These are phyloP conservation scores for Enoplosus armatus DNA, from an alignment of 2,797 vertebrate species.

Conservation along the genomic window DNA sequence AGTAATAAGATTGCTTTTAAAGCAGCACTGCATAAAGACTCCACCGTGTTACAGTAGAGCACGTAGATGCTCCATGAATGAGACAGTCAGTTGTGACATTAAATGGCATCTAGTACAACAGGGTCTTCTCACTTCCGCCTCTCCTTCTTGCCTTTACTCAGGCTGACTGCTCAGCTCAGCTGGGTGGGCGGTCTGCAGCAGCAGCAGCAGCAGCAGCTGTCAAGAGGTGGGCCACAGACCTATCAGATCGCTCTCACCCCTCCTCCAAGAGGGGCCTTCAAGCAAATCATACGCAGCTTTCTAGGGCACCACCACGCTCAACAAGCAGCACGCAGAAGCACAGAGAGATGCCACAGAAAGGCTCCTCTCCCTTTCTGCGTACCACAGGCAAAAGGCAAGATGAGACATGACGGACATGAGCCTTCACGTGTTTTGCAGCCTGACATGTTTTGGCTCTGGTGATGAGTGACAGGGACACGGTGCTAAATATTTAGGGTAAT, in stretches of 20 bases:
- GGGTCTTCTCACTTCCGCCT: slow-evolving; percentile 41
- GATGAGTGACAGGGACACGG: slow-evolving; percentile 41
- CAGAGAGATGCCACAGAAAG: slow-evolving; percentile 30
- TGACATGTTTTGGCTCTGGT: slow-evolving; percentile 42
- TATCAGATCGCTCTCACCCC: slow-evolving; percentile 75
- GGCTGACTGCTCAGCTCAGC: slow-evolving; percentile 66
- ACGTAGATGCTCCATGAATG: slow-evolving; percentile 33
- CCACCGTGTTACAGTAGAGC: not conserved
- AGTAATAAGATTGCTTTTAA: not conserved
- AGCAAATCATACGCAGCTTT: slow-evolving; percentile 73
- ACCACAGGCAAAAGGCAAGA: not conserved
- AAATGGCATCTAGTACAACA: slow-evolving; percentile 38
- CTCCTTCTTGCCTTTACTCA: slow-evolving; percentile 35
- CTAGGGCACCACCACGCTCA: slow-evolving; percentile 70
- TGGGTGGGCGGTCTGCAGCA: slow-evolving; percentile 69
- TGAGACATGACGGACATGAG: slow-evolving; percentile 21
- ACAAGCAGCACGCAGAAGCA: slow-evolving; percentile 46
- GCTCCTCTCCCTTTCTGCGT: slow-evolving; percentile 8
- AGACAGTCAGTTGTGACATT: slow-evolving; percentile 29
- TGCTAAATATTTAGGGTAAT: slow-evolving; percentile 58
- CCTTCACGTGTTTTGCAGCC: slow-evolving; percentile 36
- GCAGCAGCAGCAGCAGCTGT: slow-evolving; percentile 71
- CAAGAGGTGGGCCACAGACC: slow-evolving; percentile 77
- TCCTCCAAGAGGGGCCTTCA: slow-evolving; percentile 79
- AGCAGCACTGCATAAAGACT: not conserved